Conservation (phyloP, 1,140 invertebrate species). For the Diorhabda elongata region DNA sequence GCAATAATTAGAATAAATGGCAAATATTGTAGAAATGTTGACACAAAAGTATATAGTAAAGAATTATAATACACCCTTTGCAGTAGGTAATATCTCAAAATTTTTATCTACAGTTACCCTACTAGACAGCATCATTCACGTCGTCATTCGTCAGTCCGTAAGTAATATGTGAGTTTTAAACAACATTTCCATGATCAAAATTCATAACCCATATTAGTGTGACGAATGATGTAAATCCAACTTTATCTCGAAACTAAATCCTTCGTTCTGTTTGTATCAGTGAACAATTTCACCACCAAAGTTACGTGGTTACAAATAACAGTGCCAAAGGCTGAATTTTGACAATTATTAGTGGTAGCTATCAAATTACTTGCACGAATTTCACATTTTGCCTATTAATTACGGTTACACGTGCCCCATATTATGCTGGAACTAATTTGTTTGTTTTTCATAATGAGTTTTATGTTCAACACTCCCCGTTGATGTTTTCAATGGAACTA, state of each 20-base stretch:
- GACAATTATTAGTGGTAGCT: slow-evolving; percentile 7
- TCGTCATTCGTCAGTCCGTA: too few species aligned
- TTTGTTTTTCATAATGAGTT: slow-evolving; percentile 7
- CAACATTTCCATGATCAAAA: not conserved
- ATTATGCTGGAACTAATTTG: not conserved
- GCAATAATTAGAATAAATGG: too few species aligned
- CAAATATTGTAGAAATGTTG: too few species aligned
- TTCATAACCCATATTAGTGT: not conserved
- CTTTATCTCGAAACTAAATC: not conserved
- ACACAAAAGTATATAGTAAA: too few species aligned
- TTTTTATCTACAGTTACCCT: too few species aligned
- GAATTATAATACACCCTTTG: too few species aligned
- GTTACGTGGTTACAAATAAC: not conserved
- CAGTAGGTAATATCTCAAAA: too few species aligned
- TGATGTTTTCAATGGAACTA: not conserved
- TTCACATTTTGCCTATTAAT: slow-evolving; percentile 5
- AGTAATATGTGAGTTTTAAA: not conserved
- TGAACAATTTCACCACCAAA: not conserved
- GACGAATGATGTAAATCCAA: slow-evolving; percentile 2
- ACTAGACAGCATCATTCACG: too few species aligned
- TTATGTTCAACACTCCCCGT: slow-evolving; percentile 5
- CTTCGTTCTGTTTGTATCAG: not conserved
- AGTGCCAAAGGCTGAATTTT: not conserved
- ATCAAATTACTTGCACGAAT: slow-evolving; percentile 10
- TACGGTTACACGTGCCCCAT: not conserved